These are phyloP conservation scores for Lanistes nyassanus DNA, from an alignment of 1,140 invertebrate genomes.

Conservation along the genomic window DNA sequence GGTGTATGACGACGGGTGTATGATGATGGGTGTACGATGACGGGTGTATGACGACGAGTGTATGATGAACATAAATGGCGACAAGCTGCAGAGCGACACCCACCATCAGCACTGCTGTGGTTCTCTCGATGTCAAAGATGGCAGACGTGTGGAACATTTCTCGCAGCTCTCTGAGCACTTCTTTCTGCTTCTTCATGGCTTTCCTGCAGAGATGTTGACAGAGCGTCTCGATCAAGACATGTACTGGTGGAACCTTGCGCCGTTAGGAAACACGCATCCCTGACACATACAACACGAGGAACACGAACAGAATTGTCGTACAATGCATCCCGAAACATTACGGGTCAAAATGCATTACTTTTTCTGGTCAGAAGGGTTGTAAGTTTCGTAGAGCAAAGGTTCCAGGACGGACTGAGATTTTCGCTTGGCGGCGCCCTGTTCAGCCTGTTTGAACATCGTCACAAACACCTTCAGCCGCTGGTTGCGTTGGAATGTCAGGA, in stretches of 20 bases:
- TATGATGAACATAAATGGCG: too few relatives aligned
- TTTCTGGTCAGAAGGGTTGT: constrained; percentile 46
- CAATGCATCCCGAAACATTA: neutral
- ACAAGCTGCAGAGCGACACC: too few relatives aligned
- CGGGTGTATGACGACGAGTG: too few relatives aligned
- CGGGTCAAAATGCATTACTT: constrained; percentile 35
- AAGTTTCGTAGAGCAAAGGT: constrained; percentile 54
- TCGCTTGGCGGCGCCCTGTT: constrained; percentile 50
- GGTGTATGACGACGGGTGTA: too few relatives aligned
- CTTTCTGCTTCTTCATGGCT: constrained; percentile 57
- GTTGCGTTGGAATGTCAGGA: constrained; percentile 65
- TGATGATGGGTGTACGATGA: too few relatives aligned
- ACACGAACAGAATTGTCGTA: neutral
- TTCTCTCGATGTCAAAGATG: constrained; percentile 60
- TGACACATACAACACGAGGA: neutral
- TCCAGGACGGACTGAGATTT: constrained; percentile 47
- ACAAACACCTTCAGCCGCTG: constrained; percentile 63
- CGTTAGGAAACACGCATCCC: too few relatives aligned
- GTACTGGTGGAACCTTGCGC: too few relatives aligned
- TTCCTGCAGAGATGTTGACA: constrained; percentile 41
- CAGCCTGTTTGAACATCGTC: constrained; percentile 59
- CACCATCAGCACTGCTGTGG: constrained; percentile 57
- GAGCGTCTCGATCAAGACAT: too few relatives aligned
- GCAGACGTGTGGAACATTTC: constrained; percentile 60
- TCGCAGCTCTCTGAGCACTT: constrained; percentile 55